Evolutionary conservation across 2,797 vertebrate genomes (phyloP).

Genomic region (Orestias chungarensis): DNA sequence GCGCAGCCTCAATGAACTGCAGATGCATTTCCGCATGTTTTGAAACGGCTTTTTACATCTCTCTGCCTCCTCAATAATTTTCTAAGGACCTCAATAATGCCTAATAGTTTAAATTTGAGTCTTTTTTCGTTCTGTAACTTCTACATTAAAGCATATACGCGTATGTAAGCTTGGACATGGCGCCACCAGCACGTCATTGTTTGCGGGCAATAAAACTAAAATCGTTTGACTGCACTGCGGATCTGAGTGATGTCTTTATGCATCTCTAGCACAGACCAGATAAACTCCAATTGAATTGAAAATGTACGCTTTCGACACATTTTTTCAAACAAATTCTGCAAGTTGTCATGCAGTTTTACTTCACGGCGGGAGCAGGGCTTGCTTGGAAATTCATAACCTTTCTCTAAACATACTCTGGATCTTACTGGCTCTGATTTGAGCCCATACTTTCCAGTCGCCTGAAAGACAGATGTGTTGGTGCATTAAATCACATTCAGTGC

Average conservation of each 20-base stretch:
- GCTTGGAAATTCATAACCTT: background rate
- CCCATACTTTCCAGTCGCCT: constrained; percentile 22
- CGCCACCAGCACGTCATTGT: background rate
- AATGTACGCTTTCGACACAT: background rate
- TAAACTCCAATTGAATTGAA: background rate
- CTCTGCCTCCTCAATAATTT: background rate
- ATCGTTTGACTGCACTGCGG: background rate
- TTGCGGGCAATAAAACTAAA: background rate
- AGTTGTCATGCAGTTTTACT: background rate
- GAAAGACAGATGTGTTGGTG: constrained; percentile 53
- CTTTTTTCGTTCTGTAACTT: background rate
- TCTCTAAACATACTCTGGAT: background rate
- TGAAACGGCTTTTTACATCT: background rate
- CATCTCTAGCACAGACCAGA: background rate
- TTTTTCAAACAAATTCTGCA: no score
- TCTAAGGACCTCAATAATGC: background rate
- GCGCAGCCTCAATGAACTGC: background rate
- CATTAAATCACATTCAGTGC: constrained; percentile 59
- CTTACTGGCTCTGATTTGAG: background rate
- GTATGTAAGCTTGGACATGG: no score
- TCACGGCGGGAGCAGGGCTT: background rate
- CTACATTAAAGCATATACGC: background rate
- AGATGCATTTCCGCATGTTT: background rate
- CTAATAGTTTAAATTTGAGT: background rate
- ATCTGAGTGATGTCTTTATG: background rate